Percentiles rank a stretch among this genome's conserved stretches.
Conservation (phyloP, 1,140 invertebrate species). For the Idris sp. region DNA sequence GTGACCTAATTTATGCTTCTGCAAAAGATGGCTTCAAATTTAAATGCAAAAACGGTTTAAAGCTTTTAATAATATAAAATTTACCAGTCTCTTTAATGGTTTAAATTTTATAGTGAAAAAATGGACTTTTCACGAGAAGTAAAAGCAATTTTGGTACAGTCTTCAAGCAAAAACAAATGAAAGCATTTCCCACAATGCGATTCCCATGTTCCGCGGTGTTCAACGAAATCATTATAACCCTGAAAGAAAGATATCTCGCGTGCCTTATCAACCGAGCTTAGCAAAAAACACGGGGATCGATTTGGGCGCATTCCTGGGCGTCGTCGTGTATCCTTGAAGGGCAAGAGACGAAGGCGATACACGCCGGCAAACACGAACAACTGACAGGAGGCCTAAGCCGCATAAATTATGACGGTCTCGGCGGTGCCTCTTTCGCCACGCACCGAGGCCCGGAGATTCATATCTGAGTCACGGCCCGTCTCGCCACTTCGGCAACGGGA, state of each 20-base stretch:
- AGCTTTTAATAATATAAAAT: no score
- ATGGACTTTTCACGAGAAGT: no score
- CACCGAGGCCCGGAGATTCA: conserved; percentile 67
- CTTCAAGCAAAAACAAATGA: no score
- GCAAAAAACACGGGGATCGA: no score
- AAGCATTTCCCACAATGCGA: no score
- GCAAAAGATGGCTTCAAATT: conserved; percentile 23
- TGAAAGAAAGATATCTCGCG: no score
- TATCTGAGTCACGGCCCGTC: conserved; percentile 69
- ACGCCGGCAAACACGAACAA: conserved; percentile 65
- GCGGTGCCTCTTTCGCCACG: conserved; percentile 43
- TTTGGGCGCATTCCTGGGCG: conserved; percentile 32
- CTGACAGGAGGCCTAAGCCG: conserved; percentile 69
- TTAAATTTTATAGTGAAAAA: no score
- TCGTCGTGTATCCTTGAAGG: conserved; percentile 32
- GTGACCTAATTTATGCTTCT: conserved; percentile 23
- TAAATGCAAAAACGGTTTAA: not conserved
- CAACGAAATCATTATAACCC: no score
- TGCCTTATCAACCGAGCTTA: no score
- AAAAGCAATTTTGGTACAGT: no score
- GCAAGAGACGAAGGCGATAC: conserved; percentile 18
- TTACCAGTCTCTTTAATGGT: no score
- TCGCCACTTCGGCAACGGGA: conserved; percentile 68
- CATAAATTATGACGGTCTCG: conserved; percentile 74
- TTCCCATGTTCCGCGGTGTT: no score